Evolutionary conservation across 2,888 invertebrate species (phyloP), one percentile per base, ranked within the genome.

Genomic region (Drosophila siamana): DNA sequence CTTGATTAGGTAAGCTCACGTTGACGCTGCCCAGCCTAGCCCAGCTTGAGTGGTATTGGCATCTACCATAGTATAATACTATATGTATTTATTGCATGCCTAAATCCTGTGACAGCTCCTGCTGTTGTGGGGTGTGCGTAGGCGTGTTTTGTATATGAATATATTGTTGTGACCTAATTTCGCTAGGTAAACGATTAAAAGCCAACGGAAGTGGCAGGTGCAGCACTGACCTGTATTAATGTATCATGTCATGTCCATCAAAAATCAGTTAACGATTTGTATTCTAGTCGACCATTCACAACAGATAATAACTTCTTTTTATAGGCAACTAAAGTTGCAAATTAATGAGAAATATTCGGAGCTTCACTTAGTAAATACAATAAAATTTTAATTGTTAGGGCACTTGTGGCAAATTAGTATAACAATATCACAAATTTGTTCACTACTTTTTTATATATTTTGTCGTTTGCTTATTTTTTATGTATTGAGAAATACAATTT

Each of bases 1-100:
- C 85, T 78, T 84, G 78, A 83, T 84, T 84, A 76, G 80, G 54
- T 41, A 46, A 81, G 65, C 54, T 47, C 79, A 78, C 80, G 77
- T 57, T 74, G 55, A 38, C 55, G n/a, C 59, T 60, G 55, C 78
- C 60, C 41, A 43, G 48, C 62, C 51, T 56, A 40, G 5, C 15
- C 11, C 15, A 55, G 44, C 44, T 65, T 65, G 75, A 82, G 64
- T 64, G 69, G 64, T 50, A 67, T 43, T 51, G 3, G n/a, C 15
- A 40, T 38, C 22, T 41, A 41, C 33, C 11, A 5, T 33, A 33
- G n/a, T 24, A n/a, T 50, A 22, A 22, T n/a, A 33, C 16, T 50
- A 30, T 51, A 9, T 64, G 59, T 60, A 75, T 66, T 70, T 71
- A 74, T 74, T 68, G 63, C 76, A 44, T 65, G 33, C 57, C 63